These are phyloP conservation scores for Horisme vitalbata DNA, from an alignment of 2,888 invertebrate genomes.

Conservation along the genomic window DNA sequence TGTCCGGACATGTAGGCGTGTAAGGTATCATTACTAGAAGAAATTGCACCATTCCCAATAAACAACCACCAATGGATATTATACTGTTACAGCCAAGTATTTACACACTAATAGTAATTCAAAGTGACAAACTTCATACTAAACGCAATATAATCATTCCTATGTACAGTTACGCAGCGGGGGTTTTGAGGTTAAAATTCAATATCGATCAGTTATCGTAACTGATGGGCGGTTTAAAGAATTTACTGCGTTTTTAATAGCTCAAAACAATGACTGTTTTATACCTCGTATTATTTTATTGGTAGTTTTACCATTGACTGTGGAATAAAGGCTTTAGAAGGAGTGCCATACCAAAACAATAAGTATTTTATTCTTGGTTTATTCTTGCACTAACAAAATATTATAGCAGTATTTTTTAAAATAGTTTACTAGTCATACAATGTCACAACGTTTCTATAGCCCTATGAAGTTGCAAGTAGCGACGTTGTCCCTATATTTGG, in stretches of 20 bases:
- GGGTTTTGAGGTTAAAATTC: constrained; percentile 52
- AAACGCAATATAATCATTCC: constrained; percentile 47
- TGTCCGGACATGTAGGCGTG: background rate
- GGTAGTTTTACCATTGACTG: constrained; percentile 29
- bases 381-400: too few relatives aligned
- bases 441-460: too few relatives aligned
- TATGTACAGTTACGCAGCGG: constrained; percentile 60
- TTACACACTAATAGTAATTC: constrained; percentile 56
- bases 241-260: constrained; percentile 53
- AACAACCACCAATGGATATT: constrained; percentile 1
- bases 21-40: constrained; percentile 8
- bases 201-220: constrained; percentile 52
- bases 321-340: too few relatives aligned
- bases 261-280: constrained; percentile 55
- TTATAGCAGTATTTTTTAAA: too few relatives aligned
- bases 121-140: constrained; percentile 60
- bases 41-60: constrained; percentile 42
- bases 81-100: constrained; percentile 28
- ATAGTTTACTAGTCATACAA: too few relatives aligned
- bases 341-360: too few relatives aligned
- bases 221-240: constrained; percentile 54
- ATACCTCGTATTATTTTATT: constrained; percentile 41
- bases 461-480: too few relatives aligned
- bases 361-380: too few relatives aligned
- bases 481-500: too few relatives aligned